A percentile compares a stretch with the other conserved stretches of the same genome.
Evolutionary conservation across 2,113 vertebrate genomes (phyloP).

Genomic region (Piliocolobus tephrosceles): DNA sequence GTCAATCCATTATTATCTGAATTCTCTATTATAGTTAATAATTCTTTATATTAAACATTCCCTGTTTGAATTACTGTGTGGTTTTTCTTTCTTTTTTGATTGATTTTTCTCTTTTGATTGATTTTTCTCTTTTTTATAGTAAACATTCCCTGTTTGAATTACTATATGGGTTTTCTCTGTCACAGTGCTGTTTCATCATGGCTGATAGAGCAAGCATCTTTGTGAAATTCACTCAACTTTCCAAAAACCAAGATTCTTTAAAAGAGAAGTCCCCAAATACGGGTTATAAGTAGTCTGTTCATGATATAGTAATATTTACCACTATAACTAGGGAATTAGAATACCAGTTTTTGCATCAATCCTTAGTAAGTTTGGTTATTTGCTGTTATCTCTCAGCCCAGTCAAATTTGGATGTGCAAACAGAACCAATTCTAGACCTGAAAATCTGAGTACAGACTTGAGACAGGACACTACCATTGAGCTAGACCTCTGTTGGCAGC

Average conservation of each 20-base stretch:
- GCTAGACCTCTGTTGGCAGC: background rate
- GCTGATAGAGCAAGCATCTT: background rate
- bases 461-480: no score
- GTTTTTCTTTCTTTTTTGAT: background rate
- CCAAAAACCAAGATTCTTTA: background rate
- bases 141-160: background rate
- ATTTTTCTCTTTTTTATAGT: background rate
- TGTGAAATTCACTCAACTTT: slow-evolving; percentile 25
- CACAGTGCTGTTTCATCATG: background rate
- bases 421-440: background rate
- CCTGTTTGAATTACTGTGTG: background rate
- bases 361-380: background rate
- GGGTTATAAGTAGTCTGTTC: background rate
- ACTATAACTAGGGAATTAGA: background rate
- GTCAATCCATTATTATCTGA: background rate
- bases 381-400: background rate
- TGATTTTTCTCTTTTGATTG: background rate
- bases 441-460: background rate
- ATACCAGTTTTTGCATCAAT: background rate
- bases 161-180: background rate
- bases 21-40: background rate
- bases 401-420: background rate
- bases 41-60: background rate
- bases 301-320: background rate
- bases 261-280: background rate